A percentile compares a stretch with the other conserved stretches of the same genome.
phyloP scores from a whole-genome alignment of 2,113 vertebrate genomes.

The Corvus moneduloides region DNA sequence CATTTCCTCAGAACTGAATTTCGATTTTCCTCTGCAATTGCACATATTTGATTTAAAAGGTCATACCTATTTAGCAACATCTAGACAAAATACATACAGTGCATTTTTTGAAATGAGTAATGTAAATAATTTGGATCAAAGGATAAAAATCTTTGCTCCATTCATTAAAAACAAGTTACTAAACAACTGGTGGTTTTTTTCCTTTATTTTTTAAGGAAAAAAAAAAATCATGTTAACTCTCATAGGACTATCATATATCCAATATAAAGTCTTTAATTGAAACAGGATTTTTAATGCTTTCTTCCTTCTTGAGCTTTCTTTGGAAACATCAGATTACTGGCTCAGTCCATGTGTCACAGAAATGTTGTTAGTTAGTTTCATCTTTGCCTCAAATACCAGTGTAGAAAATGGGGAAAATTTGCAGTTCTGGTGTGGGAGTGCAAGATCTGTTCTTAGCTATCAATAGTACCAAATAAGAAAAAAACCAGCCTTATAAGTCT shows the following conservation, averaged over 20 bases:
- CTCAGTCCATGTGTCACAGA: neutral
- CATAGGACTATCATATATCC: neutral
- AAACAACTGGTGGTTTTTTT: neutral
- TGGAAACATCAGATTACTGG: neutral
- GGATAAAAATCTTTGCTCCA: neutral
- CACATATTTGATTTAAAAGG: slow-evolving; percentile 32
- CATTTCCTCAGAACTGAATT: slow-evolving; percentile 33
- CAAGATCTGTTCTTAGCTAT: neutral
- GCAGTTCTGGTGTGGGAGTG: neutral
- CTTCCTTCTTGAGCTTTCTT: neutral
- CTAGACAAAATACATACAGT: neutral
- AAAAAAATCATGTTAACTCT: neutral
- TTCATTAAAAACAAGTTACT: neutral
- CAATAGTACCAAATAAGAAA: neutral
- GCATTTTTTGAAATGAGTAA: neutral
- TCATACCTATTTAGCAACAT: neutral
- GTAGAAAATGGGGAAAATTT: neutral
- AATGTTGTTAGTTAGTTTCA: neutral
- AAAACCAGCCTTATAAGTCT: neutral
- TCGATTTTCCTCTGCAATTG: slow-evolving; percentile 27
- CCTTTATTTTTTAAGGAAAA: neutral
- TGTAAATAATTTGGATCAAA: neutral
- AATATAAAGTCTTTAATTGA: neutral
- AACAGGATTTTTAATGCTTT: neutral
- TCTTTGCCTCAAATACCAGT: neutral